Evolutionary conservation across 2,797 vertebrate genomes (phyloP).

Genomic region (Pachyuromys duprasi): DNA sequence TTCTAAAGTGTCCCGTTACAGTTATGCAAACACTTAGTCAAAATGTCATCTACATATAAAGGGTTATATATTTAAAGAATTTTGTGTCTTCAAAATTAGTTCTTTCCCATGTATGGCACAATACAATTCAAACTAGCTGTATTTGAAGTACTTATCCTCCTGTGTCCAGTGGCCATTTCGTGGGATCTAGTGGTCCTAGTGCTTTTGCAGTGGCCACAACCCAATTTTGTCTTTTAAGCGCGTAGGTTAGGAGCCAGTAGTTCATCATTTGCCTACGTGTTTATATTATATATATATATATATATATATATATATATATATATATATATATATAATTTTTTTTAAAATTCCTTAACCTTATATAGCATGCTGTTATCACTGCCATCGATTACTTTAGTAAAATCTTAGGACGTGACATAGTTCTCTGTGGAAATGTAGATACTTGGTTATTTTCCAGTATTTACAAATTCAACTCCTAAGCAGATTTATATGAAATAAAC

Average conservation of each 20-base stretch:
- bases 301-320: no score
- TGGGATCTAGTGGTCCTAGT: no score
- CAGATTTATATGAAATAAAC: constrained; percentile 20
- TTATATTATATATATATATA: no score
- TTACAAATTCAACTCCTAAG: neutral
- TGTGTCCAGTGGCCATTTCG: neutral
- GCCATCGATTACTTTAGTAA: neutral
- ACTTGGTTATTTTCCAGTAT: neutral
- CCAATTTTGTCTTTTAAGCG: neutral
- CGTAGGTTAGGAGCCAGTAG: neutral
- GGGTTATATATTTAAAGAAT: neutral
- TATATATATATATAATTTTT: no score
- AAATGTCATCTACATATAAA: no score
- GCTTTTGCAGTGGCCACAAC: neutral
- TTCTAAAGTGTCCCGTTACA: neutral
- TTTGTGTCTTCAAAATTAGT: neutral
- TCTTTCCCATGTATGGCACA: neutral
- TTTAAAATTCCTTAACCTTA: neutral
- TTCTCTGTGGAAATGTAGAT: neutral
- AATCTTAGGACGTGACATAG: constrained; percentile 6
- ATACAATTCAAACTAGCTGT: neutral
- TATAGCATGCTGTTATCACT: neutral
- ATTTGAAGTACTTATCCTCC: neutral
- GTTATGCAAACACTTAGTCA: no score
- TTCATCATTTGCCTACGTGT: neutral